Base-by-base conservation (phyloP, 2,888 invertebrate species). In the Prosopocoilus inquinatus region DNA sequence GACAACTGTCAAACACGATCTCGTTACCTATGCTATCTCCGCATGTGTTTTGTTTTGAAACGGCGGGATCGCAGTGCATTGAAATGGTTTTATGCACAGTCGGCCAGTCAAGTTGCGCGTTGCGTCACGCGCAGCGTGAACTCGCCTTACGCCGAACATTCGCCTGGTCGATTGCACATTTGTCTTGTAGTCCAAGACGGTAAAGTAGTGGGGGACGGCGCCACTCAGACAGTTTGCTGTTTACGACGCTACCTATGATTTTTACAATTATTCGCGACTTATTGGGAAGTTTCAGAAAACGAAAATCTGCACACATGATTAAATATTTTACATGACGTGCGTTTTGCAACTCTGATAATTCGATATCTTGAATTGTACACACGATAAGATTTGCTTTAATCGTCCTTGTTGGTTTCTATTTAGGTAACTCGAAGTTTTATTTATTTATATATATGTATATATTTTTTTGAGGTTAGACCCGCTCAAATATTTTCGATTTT, bases 21-120 rank as follows among this genome's bases (percentile, higher is more conserved):
- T 74, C 71, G 74, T 75, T 75, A 74, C 75, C 75, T 76, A 73
- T 74, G 74, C 70, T 70, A 75, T 75, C 74, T 74, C 73, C 72
- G 75, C 76, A 76, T 76, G 75, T 76, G 77, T 77, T 77, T 77
- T 77, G 77, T 77, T 77, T 77, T 76, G 76, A 77, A 76, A 75
- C 75, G 74, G 75, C 75, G 75, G 75, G 73, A 75, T 75, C 72
- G 71, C 74, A 71, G 71, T 75, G 76, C 76, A 76, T 76, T 76
- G 74, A 75, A 77, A 77, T 77, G 73, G 75, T 74, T 76, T 73
- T 75, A 73, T 72, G 72, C 71, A 66, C 72, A 70, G 71, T 74
- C 64, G 75, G 54, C 73, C 75, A 76, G 64, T 57, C 55, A 53
- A 65, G 48, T 64, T n/a, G 61, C 66, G 55, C 47, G 47, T 60